Base-by-base conservation (phyloP, 2,113 vertebrate genomes). In the Anas platyrhynchos region DNA sequence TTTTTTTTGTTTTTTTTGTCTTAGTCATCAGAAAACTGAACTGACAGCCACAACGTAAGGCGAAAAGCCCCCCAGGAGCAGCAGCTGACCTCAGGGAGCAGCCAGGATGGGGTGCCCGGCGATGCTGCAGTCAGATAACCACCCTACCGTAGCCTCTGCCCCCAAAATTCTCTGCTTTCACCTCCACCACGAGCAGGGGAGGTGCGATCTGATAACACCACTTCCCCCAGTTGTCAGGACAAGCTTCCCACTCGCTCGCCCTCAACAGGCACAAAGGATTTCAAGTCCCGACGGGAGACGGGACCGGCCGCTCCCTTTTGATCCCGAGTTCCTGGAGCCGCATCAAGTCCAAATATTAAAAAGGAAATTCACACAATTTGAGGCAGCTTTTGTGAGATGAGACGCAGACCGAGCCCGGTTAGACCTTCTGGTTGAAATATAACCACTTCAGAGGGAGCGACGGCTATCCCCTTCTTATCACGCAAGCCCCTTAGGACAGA, bases 101-200 rank as follows among this genome's bases (percentile, higher is more conserved):
- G 17, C 22, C 72, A 7, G 55, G 48, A 80, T 9, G 25, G 16
- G 13, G 59, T 58, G 71, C 21, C 44, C 54, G 89, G 20, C 7
- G 18, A 44, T 27, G 25, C 81, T n/a, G 18, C 41, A 71, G 34
- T 9, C 59, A 54, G 25, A 81, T 55, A 80, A 91, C 7, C 34
- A 15, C 0, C 0, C 6, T 4, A 43, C 43, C 4, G 1, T 1
- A 2, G 22, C 3, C 25, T 3, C 79, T 25, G 20, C 3, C 34
- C 20, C 62, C 13, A 17, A 34, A 20, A 54, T 9, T 25, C 13
- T 67, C 41, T 62, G 6, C 16, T 43, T 83, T 18, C 8, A 52
- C 54, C 29, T 73, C 67, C n/a, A 10, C 20, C 46, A 48, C 46
- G 46, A 48, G 46, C 46, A 22, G 20, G 20, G 46, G 31, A 43